Evolutionary conservation across 2,888 invertebrate species (phyloP), one percentile per base, ranked within the genome.

Genomic region (Lasioglossum zephyrum): DNA sequence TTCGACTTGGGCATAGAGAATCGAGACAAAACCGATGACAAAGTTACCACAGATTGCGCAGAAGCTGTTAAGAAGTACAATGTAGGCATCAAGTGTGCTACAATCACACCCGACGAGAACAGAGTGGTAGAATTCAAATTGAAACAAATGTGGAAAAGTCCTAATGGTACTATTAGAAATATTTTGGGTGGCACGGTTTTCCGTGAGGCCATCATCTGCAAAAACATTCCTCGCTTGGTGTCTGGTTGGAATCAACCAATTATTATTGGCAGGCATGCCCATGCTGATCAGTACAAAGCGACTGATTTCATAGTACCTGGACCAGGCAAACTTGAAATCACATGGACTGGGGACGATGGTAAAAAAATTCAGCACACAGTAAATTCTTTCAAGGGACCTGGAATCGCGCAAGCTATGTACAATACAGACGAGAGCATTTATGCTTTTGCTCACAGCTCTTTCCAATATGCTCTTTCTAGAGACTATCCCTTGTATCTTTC

Each of bases 31-130:
- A 99, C 99, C 76, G 96, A 98, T 84, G 99, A 99, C 94, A 97
- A 99, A 95, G 99, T 99, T 4, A 99, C 99, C 0, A 96, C 99
- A 88, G 99, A 99, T 91, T 99, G 99, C 95, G 99, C 99, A 11
- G 97, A 99, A 95, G 99, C 99, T 22, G 97, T 99, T 81, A 98
- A 98, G 95, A 98, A 98, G 94, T 99, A 99, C 96, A 99, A 99
- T 95, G 99, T 99, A 77, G 99, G 99, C 69, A 98, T 99, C 90
- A 99, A 99, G 95, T 99, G 99, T 96, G 99, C 99, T 41, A 98
- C 99, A 4, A 99, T 99, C 89, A 99, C 99, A 0, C 99, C 99
- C 2, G 99, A 99, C 95, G 99, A 99, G 95, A 98, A 98, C 60
- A 96, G 99, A 94, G 99, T 99, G 0, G 98, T 98, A 95, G 98